A percentile compares a stretch with the other conserved stretches of the same genome.
phyloP scores from a whole-genome alignment of 2,888 invertebrate genomes.

The Dorcus parallelipipedus region DNA sequence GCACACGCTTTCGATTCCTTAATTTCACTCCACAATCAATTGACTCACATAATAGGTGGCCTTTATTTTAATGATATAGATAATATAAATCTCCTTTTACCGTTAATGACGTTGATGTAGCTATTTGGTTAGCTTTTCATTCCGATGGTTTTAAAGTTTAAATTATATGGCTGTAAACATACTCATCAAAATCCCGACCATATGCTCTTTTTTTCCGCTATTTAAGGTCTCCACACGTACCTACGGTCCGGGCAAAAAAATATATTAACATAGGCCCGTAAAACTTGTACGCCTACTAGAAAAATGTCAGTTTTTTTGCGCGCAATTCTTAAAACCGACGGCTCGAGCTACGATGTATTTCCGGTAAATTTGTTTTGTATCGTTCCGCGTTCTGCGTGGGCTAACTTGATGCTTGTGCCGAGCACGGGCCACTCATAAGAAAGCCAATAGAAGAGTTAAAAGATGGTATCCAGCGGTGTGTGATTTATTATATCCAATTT shows the following conservation, averaged over 20 bases:
- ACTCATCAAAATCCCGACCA: constrained; percentile 21
- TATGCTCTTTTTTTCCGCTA: constrained; percentile 21
- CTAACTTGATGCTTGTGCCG: constrained; percentile 36
- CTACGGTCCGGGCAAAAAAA: no score
- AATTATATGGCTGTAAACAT: constrained; percentile 21
- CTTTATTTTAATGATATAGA: constrained; percentile 19
- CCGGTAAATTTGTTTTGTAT: constrained; percentile 41
- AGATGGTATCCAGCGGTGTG: constrained; percentile 30
- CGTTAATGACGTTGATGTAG: constrained; percentile 24
- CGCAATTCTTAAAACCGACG: constrained; percentile 2
- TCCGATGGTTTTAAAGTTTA: constrained; percentile 19
- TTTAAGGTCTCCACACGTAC: background rate
- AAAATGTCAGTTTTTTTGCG: no score
- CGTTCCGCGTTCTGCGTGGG: constrained; percentile 37
- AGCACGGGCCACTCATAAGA: constrained; percentile 35
- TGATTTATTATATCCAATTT: constrained; percentile 33
- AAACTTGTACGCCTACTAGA: no score
- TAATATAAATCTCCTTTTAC: constrained; percentile 24
- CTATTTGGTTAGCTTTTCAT: constrained; percentile 26
- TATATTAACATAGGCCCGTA: no score
- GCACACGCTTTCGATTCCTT: background rate
- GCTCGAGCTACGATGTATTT: constrained; percentile 31
- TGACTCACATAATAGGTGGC: constrained; percentile 1
- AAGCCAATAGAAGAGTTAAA: constrained; percentile 26
- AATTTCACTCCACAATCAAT: background rate